Evolutionary conservation across 2,113 vertebrate species (phyloP).

Genomic region (Glaucidium brasilianum): DNA sequence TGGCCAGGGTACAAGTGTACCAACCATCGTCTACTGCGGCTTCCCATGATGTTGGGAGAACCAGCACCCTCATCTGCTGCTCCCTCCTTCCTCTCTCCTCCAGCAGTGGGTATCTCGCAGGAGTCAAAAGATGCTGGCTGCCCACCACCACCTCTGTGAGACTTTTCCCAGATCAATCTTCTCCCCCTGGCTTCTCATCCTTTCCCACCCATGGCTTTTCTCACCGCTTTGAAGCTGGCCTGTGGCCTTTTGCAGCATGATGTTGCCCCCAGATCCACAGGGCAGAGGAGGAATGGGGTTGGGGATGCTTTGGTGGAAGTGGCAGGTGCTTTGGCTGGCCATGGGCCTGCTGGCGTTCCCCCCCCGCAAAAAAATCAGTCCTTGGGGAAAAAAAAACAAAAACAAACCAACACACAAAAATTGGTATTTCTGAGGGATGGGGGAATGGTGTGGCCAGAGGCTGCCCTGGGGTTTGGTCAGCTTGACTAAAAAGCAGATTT

Average conservation of each 20-base stretch:
- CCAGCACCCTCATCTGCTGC: rapidly evolving
- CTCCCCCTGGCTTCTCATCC: background rate
- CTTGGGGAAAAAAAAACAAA: background rate
- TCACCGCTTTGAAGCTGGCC: background rate
- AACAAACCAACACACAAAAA: background rate
- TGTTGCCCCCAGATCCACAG: background rate
- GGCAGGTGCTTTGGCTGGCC: background rate
- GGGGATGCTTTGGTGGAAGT: background rate
- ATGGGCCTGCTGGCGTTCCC: background rate
- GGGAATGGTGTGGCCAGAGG: background rate
- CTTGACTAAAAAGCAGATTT: background rate
- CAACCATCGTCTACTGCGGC: rapidly evolving
- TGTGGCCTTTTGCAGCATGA: background rate
- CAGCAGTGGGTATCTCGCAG: background rate
- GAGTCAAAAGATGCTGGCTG: background rate
- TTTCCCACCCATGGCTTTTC: background rate
- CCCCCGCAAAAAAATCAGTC: background rate
- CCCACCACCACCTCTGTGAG: background rate
- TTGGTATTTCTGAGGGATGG: background rate
- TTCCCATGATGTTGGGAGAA: background rate
- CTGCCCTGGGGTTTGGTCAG: background rate
- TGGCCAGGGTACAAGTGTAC: rapidly evolving
- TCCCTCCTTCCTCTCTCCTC: background rate
- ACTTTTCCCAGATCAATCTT: background rate
- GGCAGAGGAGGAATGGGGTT: background rate